Conservation (phyloP, 2,888 invertebrate species). For the Dolichomitus sp. region DNA sequence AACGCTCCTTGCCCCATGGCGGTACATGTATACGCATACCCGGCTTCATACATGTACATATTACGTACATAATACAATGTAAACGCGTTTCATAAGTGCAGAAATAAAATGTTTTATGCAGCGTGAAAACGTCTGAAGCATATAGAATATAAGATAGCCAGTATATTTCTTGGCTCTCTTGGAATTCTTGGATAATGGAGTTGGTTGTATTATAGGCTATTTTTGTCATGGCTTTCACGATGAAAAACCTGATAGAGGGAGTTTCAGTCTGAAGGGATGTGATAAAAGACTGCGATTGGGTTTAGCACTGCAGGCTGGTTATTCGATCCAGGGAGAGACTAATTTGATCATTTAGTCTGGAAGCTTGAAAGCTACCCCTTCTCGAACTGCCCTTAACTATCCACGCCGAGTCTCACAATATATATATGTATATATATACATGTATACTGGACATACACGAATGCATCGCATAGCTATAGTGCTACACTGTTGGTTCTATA, state of each 20-base stretch:
- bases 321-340: conserved; percentile 62
- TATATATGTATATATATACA: conserved; percentile 26
- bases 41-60: neutral
- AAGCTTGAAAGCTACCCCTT: conserved; percentile 60
- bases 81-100: conserved; percentile 58
- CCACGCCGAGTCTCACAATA: conserved; percentile 49
- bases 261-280: conserved; percentile 12
- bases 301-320: conserved; percentile 16
- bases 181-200: conserved; percentile 6
- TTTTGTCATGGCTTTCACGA: conserved; percentile 18
- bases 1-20: conserved; percentile 24
- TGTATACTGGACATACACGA: conserved; percentile 29
- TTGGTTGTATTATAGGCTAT: neutral
- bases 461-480: conserved; percentile 35
- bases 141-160: conserved; percentile 48
- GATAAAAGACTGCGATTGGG: conserved; percentile 38
- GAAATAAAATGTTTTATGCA: conserved; percentile 66
- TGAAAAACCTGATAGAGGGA: neutral
- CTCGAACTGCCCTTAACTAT: conserved; percentile 54
- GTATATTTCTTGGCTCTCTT: conserved; percentile 25
- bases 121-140: conserved; percentile 57
- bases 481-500: conserved; percentile 51
- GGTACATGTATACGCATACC: conserved; percentile 4
- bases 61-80: conserved; percentile 51
- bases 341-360: conserved; percentile 67